phyloP scores from a whole-genome alignment of 2,113 vertebrate genomes.

The Halcyon senegalensis region DNA sequence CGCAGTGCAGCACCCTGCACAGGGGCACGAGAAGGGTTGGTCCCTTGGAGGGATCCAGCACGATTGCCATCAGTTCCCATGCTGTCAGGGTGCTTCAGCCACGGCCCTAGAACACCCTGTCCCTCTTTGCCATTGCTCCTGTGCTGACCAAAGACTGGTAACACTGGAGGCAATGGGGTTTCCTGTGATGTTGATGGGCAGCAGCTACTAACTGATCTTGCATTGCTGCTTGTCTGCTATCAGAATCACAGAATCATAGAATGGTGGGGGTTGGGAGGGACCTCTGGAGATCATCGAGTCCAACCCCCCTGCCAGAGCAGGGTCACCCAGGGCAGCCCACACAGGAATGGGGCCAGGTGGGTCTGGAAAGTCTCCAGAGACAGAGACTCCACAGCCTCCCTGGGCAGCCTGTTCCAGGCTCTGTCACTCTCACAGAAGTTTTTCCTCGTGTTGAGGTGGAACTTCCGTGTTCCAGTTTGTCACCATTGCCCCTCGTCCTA shows the following conservation, averaged over 20 bases:
- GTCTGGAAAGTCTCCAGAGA: too few species aligned
- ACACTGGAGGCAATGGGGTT: neutral
- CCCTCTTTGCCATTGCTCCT: neutral
- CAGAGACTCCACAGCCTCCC: too few species aligned
- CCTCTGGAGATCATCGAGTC: too few species aligned
- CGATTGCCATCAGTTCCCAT: fast-evolving
- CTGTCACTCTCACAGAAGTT: too few species aligned
- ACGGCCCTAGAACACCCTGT: neutral
- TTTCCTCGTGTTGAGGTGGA: too few species aligned
- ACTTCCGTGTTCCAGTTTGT: too few species aligned
- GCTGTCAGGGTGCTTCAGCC: neutral
- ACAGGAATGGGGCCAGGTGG: too few species aligned
- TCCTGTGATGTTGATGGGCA: neutral
- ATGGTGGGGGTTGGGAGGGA: too few species aligned
- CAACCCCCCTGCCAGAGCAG: too few species aligned
- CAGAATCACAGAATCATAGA: neutral
- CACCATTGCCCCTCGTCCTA: too few species aligned
- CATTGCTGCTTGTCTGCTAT: neutral
- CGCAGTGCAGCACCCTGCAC: neutral
- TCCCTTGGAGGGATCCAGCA: neutral
- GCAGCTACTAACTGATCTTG: neutral
- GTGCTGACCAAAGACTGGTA: neutral
- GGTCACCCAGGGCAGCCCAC: too few species aligned
- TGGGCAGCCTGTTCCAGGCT: too few species aligned
- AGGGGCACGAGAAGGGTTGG: neutral